Percentiles rank a stretch among this genome's conserved stretches.
Conservation (phyloP, 2,797 vertebrate genomes). For the Tiaroga cobitis region DNA sequence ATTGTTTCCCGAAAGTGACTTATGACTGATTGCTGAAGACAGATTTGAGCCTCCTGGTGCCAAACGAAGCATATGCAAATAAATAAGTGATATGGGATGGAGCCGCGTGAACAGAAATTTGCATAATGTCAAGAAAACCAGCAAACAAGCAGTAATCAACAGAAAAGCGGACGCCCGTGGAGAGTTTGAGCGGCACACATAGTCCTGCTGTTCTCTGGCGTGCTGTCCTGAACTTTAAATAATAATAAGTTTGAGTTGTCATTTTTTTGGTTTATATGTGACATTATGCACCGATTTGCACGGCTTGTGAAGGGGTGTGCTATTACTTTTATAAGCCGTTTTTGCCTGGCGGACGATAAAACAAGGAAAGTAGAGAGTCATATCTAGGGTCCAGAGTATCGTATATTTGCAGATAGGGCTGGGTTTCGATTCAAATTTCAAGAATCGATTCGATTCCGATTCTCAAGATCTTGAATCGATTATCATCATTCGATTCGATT, state of each 20-base stretch:
- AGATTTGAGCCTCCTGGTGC: constrained; percentile 18
- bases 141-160: constrained; percentile 28
- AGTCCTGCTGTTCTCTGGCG: neutral
- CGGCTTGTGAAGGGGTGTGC: neutral
- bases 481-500: no score
- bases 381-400: neutral
- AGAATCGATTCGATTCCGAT: no score
- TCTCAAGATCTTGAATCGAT: no score
- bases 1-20: neutral
- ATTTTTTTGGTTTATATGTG: neutral
- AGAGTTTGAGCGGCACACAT: neutral
- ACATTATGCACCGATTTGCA: neutral
- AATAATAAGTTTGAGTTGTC: neutral
- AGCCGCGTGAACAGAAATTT: neutral
- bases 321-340: neutral
- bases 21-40: constrained; percentile 9
- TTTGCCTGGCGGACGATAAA: neutral
- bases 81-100: neutral
- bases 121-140: constrained; percentile 22
- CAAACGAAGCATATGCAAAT: neutral
- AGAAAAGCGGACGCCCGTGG: neutral
- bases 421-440: no score
- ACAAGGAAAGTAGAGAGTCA: neutral
- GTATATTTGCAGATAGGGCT: no score
- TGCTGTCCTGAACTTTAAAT: constrained; percentile 4